Conservation (phyloP, 2,113 vertebrate genomes). For the Sinocyclocheilus anshuiensis region DNA sequence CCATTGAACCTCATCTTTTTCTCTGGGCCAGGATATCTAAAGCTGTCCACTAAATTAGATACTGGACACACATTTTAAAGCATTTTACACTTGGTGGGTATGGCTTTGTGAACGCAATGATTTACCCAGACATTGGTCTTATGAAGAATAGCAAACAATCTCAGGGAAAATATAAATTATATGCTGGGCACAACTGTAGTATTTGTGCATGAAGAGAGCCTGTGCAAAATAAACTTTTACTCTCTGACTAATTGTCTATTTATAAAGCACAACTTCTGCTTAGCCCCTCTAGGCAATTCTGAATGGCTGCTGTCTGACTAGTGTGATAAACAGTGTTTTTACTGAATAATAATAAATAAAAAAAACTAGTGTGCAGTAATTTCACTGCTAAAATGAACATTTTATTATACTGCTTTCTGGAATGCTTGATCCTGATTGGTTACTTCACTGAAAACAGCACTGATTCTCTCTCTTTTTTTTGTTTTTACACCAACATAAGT, state of each 20-base stretch:
- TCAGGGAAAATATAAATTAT: neutral
- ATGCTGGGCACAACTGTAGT: neutral
- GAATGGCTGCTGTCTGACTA: constrained; percentile 10
- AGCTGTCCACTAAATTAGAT: constrained; percentile 9
- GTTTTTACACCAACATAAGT: too few species aligned
- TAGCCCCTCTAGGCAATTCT: constrained; percentile 6
- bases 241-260: neutral
- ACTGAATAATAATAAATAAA: neutral
- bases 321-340: constrained; percentile 3
- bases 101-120: neutral
- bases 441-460: neutral
- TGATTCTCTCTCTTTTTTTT: too few species aligned
- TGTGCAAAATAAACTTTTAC: constrained; percentile 3
- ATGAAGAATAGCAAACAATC: neutral
- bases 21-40: neutral
- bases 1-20: neutral
- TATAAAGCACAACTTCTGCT: constrained; percentile 22
- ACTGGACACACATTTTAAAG: neutral
- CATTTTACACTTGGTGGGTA: neutral
- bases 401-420: neutral
- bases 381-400: neutral
- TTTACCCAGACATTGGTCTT: neutral
- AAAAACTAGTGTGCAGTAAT: neutral
- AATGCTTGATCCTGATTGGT: neutral
- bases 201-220: neutral